These are phyloP conservation scores for Artemia sp. DNA, from an alignment of 2,888 invertebrate genomes.

Conservation along the genomic window DNA sequence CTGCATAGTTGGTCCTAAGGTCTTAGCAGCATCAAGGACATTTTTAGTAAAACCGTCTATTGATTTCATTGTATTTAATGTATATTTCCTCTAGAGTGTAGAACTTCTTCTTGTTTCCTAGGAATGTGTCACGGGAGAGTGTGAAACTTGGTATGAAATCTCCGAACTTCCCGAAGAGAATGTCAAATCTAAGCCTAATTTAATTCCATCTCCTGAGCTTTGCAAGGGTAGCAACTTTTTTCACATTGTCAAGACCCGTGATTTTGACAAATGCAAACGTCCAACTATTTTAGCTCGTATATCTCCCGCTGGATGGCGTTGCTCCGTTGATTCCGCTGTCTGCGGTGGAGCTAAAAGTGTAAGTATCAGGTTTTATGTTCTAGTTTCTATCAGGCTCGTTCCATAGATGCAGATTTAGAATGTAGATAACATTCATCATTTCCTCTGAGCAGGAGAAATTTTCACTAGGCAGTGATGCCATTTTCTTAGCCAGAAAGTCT, in stretches of 20 bases:
- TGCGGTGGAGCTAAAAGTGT: constrained; percentile 6
- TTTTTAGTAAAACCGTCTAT: no score
- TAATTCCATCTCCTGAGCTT: constrained; percentile 20
- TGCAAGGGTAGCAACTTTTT: constrained; percentile 25
- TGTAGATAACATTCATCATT: no score
- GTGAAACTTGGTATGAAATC: constrained; percentile 22
- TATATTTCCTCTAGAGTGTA: no score
- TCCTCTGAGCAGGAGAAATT: no score
- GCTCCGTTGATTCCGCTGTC: constrained; percentile 14
- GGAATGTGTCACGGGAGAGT: constrained; percentile 21
- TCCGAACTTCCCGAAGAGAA: constrained; percentile 20
- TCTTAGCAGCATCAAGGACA: no score
- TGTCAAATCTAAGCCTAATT: constrained; percentile 19
- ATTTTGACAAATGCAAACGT: constrained; percentile 32
- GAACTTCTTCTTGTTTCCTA: neutral
- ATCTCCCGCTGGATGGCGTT: constrained; percentile 24
- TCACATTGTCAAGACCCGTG: constrained; percentile 32
- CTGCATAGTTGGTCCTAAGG: no score
- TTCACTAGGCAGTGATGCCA: no score
- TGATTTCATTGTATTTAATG: no score
- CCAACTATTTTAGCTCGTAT: constrained; percentile 28
- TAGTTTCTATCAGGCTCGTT: no score
- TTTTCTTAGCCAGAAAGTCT: no score
- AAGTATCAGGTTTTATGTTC: neutral
- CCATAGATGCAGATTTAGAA: no score